Base-by-base conservation (phyloP, 2,888 invertebrate species). In the Cyclophora albipunctata region DNA sequence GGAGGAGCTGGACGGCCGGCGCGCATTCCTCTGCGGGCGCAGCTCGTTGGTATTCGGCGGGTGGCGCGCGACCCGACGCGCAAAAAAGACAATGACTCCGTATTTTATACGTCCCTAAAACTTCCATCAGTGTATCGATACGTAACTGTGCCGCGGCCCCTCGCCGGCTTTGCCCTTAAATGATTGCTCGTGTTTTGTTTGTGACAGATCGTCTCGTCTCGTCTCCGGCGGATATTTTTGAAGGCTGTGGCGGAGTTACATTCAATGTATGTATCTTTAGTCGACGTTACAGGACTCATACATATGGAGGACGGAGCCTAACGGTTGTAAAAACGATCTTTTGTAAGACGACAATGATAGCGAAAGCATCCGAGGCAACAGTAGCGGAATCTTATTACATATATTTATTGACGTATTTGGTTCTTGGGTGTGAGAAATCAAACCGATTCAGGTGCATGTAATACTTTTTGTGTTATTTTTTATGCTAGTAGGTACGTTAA, bases 41-140 rank as follows among this genome's bases (percentile, higher is more conserved):
- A 66, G 66, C 81, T 84, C 73, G 78, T 85, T 84, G 76, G 74
- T 82, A 87, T 87, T 80, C 85, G 71, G 77, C 67, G 69, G 57
- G 55, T 67, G 73, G 73, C 67, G 73, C 72, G 75, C 75, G 74
- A 75, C 74, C 54, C 66, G 73, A 74, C 81, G 73, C 75, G 81
- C 82, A 82, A 84, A 84, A 83, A 84, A 83, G 74, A 84, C 84
- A 82, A 84, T 81, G 81, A 80, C 78, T 80, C 68, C 74, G 78
- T 81, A 85, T 83, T 81, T 81, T 82, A 84, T 83, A 77, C 73
- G 79, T 77, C 76, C 78, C 78, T 78, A 83, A 85, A 84, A 78
- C 79, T 84, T 82, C 75, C 78, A 80, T 80, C 80, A 75, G 73
- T 70, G 79, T 71, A 81, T 81, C 74, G 84, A 80, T 79, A 71